These are phyloP conservation scores for Diuraphis noxia DNA, from an alignment of 1,140 invertebrate species.

Conservation along the genomic window DNA sequence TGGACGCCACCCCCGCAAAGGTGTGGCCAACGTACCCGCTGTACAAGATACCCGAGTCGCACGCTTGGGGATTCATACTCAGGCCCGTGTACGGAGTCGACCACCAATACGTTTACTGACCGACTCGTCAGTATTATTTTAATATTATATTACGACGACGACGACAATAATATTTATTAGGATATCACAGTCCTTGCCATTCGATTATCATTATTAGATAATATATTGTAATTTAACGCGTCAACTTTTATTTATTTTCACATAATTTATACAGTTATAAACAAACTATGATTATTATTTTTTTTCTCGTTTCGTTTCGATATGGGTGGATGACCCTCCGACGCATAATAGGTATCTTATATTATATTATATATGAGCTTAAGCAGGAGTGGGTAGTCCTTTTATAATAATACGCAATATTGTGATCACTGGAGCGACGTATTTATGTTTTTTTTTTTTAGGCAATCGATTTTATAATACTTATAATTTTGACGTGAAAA, in stretches of 20 bases:
- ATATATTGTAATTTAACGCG: neutral
- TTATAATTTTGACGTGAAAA: neutral
- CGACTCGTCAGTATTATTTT: neutral
- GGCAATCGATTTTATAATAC: too few species aligned
- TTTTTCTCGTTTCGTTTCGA: neutral
- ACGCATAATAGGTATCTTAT: neutral
- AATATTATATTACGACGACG: neutral
- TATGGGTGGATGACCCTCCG: neutral
- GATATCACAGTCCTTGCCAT: neutral
- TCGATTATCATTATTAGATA: neutral
- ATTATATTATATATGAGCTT: neutral
- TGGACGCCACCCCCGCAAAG: neutral
- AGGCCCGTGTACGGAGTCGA: neutral
- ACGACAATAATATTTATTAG: neutral
- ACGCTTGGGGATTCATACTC: constrained; percentile 44
- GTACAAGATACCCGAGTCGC: constrained; percentile 49
- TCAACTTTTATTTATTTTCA: neutral
- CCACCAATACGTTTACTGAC: neutral
- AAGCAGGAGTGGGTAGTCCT: too few species aligned
- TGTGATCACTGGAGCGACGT: neutral
- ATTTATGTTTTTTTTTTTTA: too few species aligned
- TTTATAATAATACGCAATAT: neutral
- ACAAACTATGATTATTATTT: neutral
- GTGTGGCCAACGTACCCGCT: constrained; percentile 40
- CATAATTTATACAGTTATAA: neutral